These are phyloP conservation scores for rabbit (Oryctolagus cuniculus) DNA, from an alignment of 2,113 vertebrate species.

Conservation along the genomic window mOryCun1.1 NC_091433.1:141397001-141397500, in stretches of 20 bases:
- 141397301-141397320: slow-evolving; percentile 68
- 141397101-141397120: background rate
- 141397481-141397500: background rate
- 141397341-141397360: slow-evolving; percentile 99
- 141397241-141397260: background rate
- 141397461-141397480: background rate
- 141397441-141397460: background rate
- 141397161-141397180: background rate
- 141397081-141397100: slow-evolving; percentile 36
- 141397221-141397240: slow-evolving; percentile 4
- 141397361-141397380: slow-evolving; percentile 97
- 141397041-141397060: background rate
- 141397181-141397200: background rate
- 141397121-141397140: background rate
- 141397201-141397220: background rate
- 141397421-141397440: slow-evolving; percentile 96
- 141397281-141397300: background rate
- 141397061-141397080: background rate
- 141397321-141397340: slow-evolving; percentile 63
- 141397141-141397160: slow-evolving; percentile 10
- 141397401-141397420: slow-evolving; percentile 98
- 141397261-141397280: background rate
- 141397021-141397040: background rate
- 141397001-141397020: background rate
- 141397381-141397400: slow-evolving; percentile 98